phyloP scores from a whole-genome alignment of 2,113 vertebrate genomes.

The Phaethornis superciliosus region DNA sequence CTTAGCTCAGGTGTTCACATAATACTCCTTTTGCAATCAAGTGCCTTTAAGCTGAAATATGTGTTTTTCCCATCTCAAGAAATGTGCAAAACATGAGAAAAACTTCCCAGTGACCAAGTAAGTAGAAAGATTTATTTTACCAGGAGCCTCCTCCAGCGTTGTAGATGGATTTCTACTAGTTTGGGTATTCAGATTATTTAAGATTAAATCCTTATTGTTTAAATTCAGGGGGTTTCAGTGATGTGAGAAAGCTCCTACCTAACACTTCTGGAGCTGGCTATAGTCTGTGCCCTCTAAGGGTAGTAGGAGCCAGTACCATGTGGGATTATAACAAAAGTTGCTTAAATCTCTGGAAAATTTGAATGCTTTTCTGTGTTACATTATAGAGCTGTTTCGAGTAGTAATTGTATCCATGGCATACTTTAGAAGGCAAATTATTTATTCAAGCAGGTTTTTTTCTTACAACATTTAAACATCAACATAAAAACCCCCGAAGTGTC shows the following conservation, averaged over 20 bases:
- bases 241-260: background rate
- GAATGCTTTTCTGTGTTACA: background rate
- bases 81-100: background rate
- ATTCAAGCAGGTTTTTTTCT: too few relatives aligned
- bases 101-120: background rate
- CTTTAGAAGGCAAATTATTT: too few relatives aligned
- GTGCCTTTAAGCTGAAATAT: background rate
- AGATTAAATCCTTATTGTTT: conserved; percentile 12
- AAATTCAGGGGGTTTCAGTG: conserved; percentile 18
- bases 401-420: background rate
- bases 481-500: too few relatives aligned
- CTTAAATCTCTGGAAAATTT: background rate
- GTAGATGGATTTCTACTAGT: background rate
- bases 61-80: background rate
- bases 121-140: background rate
- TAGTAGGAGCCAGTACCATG: background rate
- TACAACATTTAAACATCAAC: too few relatives aligned
- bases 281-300: background rate
- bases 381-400: background rate
- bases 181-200: background rate
- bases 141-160: fast-evolving
- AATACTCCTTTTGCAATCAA: background rate
- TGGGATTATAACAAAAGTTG: background rate
- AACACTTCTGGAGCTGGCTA: background rate
- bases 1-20: background rate